Percentiles rank a stretch among this genome's conserved stretches.
These are phyloP conservation scores for Ctenicera cuprea DNA, from an alignment of 2,888 invertebrate species.

Conservation along the genomic window DNA sequence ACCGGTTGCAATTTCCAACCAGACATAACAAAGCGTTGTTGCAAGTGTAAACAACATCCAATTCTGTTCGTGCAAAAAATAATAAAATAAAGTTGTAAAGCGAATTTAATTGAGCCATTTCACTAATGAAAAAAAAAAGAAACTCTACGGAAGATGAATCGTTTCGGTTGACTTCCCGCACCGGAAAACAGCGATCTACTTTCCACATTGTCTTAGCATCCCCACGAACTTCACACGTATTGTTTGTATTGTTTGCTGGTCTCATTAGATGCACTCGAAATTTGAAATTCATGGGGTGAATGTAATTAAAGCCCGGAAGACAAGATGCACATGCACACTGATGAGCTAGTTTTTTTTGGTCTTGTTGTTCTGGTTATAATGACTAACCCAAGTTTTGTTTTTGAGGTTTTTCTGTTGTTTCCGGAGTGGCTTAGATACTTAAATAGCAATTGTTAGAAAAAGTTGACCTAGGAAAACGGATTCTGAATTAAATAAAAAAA, in stretches of 20 bases:
- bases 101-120: background rate
- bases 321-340: conserved; percentile 33
- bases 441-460: no score
- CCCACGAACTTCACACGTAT: conserved; percentile 33
- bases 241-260: conserved; percentile 9
- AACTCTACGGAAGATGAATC: conserved; percentile 27
- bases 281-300: conserved; percentile 30
- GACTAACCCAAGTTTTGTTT: no score
- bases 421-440: no score
- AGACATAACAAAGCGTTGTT: background rate
- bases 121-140: conserved; percentile 16
- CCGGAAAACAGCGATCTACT: conserved; percentile 40
- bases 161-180: conserved; percentile 31
- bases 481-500: no score
- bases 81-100: background rate
- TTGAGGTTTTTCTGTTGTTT: no score
- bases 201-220: conserved; percentile 42
- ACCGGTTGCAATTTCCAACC: background rate
- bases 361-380: background rate
- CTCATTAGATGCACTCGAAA: conserved; percentile 32
- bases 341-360: conserved; percentile 23
- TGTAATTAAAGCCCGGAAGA: conserved; percentile 35
- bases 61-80: no score
- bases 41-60: no score
- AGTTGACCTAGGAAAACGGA: no score